phyloP scores from a whole-genome alignment of 2,888 invertebrate species.

The Phaedon cochleariae region DNA sequence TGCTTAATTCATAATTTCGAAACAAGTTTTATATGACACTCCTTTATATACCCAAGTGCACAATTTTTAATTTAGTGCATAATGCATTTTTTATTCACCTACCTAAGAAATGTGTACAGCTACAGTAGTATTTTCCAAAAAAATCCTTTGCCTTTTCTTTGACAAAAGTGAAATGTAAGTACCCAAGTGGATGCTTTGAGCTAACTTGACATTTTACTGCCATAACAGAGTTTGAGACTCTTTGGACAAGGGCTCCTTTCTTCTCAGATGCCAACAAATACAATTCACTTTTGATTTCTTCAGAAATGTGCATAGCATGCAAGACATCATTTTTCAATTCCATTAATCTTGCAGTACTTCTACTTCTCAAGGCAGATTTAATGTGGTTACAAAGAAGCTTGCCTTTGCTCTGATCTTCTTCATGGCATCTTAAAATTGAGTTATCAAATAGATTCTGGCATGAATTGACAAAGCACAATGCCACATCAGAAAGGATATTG shows the following conservation, averaged over 20 bases:
- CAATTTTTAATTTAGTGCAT: no score
- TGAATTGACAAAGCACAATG: conserved; percentile 68
- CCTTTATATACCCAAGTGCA: no score
- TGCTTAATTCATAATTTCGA: no score
- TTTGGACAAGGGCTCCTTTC: conserved; percentile 72
- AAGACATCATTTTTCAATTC: conserved; percentile 70
- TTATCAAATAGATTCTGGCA: conserved; percentile 67
- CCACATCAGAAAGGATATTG: conserved; percentile 51
- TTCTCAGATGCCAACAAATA: conserved; percentile 69
- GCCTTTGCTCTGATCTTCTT: conserved; percentile 48
- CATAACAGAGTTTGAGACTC: conserved; percentile 75
- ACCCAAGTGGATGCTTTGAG: conserved; percentile 74
- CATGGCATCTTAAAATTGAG: conserved; percentile 66
- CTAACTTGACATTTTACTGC: conserved; percentile 75
- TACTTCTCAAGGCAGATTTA: conserved; percentile 70
- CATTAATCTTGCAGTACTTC: conserved; percentile 69
- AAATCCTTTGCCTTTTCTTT: conserved; percentile 62
- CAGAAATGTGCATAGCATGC: conserved; percentile 65
- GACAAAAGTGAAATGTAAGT: conserved; percentile 73
- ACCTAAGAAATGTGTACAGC: conserved; percentile 50
- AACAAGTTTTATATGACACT: no score
- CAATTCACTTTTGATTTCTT: conserved; percentile 69
- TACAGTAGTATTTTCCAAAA: conserved; percentile 58
- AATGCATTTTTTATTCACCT: no score
- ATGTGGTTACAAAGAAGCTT: conserved; percentile 67